A percentile compares a stretch with the other conserved stretches of the same genome.
Conservation (phyloP, 2,113 vertebrate genomes). For the Indri indri region DNA sequence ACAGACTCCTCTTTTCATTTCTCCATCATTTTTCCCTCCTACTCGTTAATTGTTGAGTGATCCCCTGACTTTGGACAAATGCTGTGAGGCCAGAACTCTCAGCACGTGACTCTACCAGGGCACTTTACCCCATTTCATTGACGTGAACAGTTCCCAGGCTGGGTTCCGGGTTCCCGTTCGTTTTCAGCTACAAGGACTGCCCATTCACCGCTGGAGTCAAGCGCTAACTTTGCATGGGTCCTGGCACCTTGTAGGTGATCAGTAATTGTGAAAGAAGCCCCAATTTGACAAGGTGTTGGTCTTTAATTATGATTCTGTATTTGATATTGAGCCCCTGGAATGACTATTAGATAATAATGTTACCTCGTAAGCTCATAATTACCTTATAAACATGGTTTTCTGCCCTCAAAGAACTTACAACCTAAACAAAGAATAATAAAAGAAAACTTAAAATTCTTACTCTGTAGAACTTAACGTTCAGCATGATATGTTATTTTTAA, state of each 20-base stretch:
- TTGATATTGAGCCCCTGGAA: not conserved
- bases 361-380: not conserved
- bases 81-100: not conserved
- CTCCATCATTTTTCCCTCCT: not conserved
- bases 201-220: not conserved
- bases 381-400: not conserved
- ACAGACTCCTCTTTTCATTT: not conserved
- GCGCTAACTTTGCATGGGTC: not conserved
- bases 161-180: rapidly evolving
- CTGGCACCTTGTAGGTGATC: not conserved
- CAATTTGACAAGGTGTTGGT: not conserved
- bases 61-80: not conserved
- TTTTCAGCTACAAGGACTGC: not conserved
- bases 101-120: not conserved
- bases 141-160: not conserved
- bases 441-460: not conserved
- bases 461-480: not conserved
- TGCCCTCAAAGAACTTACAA: not conserved
- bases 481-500: not conserved
- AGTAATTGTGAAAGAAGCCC: not conserved
- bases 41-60: not conserved
- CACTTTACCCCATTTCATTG: not conserved
- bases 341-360: not conserved
- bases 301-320: not conserved
- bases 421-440: constrained; percentile 18